Conservation (phyloP, 2,113 vertebrate species). For the Recurvirostra avosetta region DNA sequence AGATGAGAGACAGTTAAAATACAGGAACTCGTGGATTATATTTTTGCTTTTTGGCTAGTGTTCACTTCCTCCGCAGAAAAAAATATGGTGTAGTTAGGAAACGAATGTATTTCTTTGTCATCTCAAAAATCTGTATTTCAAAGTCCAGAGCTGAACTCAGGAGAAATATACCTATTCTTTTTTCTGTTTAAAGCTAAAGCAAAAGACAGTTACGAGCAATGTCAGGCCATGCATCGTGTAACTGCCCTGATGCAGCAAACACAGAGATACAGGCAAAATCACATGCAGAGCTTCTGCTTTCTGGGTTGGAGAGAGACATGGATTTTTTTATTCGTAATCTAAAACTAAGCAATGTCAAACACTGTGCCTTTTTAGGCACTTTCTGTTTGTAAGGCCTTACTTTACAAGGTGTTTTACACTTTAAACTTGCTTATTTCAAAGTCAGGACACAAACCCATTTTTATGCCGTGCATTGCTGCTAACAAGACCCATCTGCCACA, state of each 20-base stretch:
- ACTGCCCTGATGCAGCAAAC: not conserved
- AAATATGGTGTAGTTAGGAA: not conserved
- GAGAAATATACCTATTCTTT: not conserved
- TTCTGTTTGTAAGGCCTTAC: not conserved
- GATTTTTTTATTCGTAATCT: not conserved
- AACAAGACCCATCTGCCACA: not conserved
- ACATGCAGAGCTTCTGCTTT: not conserved
- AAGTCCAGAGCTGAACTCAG: not conserved
- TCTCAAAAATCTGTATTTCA: not conserved
- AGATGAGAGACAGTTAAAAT: constrained; percentile 54
- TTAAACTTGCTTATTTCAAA: not conserved
- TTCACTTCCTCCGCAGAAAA: constrained; percentile 28
- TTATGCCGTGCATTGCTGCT: not conserved
- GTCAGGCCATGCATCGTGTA: not conserved
- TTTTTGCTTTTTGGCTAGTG: constrained; percentile 43
- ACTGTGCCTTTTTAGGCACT: not conserved
- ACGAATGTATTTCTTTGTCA: not conserved
- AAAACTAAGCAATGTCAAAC: not conserved
- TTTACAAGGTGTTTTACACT: not conserved
- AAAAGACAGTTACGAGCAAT: not conserved
- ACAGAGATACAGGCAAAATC: not conserved
- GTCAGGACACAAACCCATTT: not conserved
- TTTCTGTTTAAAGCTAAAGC: not conserved
- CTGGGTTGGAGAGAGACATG: not conserved
- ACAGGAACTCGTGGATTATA: constrained; percentile 26